A percentile compares a stretch with the other conserved stretches of the same genome.
Evolutionary conservation across 1,140 invertebrate genomes (phyloP).

Genomic region (Ceratosolen solmsi): DNA sequence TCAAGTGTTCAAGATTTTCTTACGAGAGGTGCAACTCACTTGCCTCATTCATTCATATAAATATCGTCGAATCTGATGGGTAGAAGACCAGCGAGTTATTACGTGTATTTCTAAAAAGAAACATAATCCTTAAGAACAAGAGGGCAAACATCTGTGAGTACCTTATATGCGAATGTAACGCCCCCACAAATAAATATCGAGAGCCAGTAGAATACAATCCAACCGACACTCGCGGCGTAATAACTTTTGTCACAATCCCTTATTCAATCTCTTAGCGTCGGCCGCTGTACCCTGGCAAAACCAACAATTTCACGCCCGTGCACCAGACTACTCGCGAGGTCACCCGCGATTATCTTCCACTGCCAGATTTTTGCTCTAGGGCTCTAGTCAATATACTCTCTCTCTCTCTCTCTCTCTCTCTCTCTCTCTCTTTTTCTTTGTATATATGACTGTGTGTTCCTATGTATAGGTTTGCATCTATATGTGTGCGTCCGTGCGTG

Average conservation of each 20-base stretch:
- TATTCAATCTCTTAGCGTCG: constrained; percentile 46
- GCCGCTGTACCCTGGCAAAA: constrained; percentile 31
- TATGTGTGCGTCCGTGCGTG: too few species aligned
- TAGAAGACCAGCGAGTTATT: neutral
- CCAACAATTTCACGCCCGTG: constrained; percentile 47
- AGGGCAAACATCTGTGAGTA: neutral
- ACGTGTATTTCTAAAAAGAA: constrained; percentile 17
- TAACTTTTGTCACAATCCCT: constrained; percentile 53
- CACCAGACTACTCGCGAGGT: constrained; percentile 13
- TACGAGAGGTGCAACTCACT: neutral
- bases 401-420: too few species aligned
- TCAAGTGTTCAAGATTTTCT: neutral
- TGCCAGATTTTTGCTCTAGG: constrained; percentile 21
- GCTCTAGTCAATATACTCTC: too few species aligned
- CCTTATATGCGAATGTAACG: constrained; percentile 28
- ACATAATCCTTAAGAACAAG: constrained; percentile 1
- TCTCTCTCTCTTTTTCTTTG: too few species aligned
- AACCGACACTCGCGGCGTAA: constrained; percentile 35
- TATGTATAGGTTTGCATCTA: too few species aligned
- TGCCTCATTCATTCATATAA: neutral
- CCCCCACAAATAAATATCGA: constrained; percentile 50
- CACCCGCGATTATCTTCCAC: constrained; percentile 34
- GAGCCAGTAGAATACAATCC: constrained; percentile 7
- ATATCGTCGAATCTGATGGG: constrained; percentile 1
- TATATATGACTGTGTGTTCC: too few species aligned